Evolutionary conservation across 2,888 invertebrate species (phyloP).

Genomic region (Acleris literana): DNA sequence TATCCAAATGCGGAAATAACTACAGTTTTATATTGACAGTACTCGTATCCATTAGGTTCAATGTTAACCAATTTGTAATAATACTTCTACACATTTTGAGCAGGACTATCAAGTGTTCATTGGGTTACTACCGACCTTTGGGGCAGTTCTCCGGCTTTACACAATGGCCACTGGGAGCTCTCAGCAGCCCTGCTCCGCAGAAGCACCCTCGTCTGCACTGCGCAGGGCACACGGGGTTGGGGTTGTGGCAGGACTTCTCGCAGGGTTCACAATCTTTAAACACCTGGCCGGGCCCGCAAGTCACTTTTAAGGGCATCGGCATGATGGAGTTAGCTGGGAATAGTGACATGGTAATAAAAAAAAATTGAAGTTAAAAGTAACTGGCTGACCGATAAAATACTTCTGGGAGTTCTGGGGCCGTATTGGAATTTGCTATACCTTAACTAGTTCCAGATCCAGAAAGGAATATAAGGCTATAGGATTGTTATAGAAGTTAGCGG

Average conservation of each 20-base stretch:
- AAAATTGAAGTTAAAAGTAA: no score
- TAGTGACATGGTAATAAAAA: background rate
- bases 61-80: no score
- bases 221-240: slow-evolving; percentile 49
- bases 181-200: slow-evolving; percentile 58
- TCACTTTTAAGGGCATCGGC: slow-evolving; percentile 46
- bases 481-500: no score
- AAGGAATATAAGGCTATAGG: no score
- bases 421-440: no score
- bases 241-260: slow-evolving; percentile 58
- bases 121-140: slow-evolving; percentile 48
- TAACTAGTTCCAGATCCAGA: no score
- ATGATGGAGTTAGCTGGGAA: slow-evolving; percentile 32
- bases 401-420: no score
- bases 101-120: background rate
- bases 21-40: no score
- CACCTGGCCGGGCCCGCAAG: slow-evolving; percentile 56
- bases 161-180: slow-evolving; percentile 56
- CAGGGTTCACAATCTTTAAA: slow-evolving; percentile 57
- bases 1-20: no score
- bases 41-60: no score
- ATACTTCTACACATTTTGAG: no score
- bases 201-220: slow-evolving; percentile 60
- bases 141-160: slow-evolving; percentile 58
- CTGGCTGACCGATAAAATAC: no score